Base-by-base conservation (phyloP, 2,797 vertebrate species). In the Parambassis ranga region DNA sequence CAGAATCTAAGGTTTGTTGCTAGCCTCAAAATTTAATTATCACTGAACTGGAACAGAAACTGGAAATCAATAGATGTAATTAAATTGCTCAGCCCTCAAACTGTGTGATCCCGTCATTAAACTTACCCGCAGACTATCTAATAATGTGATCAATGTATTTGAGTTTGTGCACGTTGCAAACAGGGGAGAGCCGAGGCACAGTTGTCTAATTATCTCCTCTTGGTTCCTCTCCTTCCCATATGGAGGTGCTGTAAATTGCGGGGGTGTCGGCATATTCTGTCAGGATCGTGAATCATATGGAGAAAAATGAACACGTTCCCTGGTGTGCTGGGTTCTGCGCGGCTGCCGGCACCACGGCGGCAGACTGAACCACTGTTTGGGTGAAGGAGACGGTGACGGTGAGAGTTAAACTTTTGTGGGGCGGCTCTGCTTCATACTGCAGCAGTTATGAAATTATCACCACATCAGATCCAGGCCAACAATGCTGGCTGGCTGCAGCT, bases 11-110 rank as follows among this genome's bases (percentile, higher is more conserved):
- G 72, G 75, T 71, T 71, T 66, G 55, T 61, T 51, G 24, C 71
- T n/a, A 50, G 38, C 47, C 62, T 69, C 28, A 6, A 73, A 77
- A 79, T 82, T 43, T 50, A 83, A 85, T 87, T 76, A 83, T 52
- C 57, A 58, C 36, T 31, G 47, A 80, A 80, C 76, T 77, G 70
- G 72, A 87, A 76, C 75, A 68, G 71, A 65, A 82, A 78, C 63
- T 66, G 65, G 72, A 85, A 83, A 90, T 88, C 75, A 75, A 90
- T 89, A 51, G 57, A 58, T 73, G 67, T 77, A 80, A 89, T 88
- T 79, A 84, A 76, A 86, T 73, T 65, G 62, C 69, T 77, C 43
- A 42, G 69, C 77, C 71, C 63, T 84, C 73, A 65, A 75, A 72
- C 61, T 46, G 59, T 44, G 56, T 33, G 61, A 79, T 77, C 61